Percentiles rank a stretch among this genome's conserved stretches.
These are phyloP conservation scores for Elaphurus davidianus DNA, from an alignment of 2,113 vertebrate species.

Conservation along the genomic window DNA sequence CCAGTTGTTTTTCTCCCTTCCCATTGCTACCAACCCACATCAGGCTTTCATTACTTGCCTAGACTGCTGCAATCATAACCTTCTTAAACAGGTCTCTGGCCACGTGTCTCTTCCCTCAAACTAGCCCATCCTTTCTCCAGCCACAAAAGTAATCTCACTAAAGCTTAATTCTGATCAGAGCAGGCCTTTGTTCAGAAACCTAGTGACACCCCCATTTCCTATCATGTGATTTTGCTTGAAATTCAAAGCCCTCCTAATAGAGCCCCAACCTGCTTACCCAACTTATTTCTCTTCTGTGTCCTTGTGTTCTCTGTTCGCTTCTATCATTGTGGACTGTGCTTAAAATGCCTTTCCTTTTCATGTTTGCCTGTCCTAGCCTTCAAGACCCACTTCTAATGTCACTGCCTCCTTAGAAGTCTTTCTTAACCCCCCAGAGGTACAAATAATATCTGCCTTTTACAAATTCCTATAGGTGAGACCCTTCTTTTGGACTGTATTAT, in stretches of 20 bases:
- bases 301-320: not conserved
- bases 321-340: not conserved
- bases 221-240: constrained; percentile 11
- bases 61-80: not conserved
- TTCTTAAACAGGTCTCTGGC: not conserved
- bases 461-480: not conserved
- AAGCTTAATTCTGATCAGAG: not conserved
- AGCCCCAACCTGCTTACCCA: not conserved
- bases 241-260: not conserved
- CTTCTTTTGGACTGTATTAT: not conserved
- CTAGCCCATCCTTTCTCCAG: not conserved
- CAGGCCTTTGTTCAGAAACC: not conserved
- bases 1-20: not conserved
- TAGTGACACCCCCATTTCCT: not conserved
- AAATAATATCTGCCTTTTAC: not conserved
- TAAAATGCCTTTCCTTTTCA: not conserved
- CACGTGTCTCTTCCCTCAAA: not conserved
- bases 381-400: not conserved
- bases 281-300: not conserved
- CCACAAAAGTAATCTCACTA: not conserved
- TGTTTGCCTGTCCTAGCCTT: not conserved
- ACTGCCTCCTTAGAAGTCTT: not conserved
- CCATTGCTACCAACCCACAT: not conserved
- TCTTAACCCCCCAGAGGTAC: not conserved
- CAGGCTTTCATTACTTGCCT: not conserved